Percentiles rank a stretch among this genome's conserved stretches.
Conservation (phyloP, 2,888 invertebrate genomes). For the Apocheima hispidaria region DNA sequence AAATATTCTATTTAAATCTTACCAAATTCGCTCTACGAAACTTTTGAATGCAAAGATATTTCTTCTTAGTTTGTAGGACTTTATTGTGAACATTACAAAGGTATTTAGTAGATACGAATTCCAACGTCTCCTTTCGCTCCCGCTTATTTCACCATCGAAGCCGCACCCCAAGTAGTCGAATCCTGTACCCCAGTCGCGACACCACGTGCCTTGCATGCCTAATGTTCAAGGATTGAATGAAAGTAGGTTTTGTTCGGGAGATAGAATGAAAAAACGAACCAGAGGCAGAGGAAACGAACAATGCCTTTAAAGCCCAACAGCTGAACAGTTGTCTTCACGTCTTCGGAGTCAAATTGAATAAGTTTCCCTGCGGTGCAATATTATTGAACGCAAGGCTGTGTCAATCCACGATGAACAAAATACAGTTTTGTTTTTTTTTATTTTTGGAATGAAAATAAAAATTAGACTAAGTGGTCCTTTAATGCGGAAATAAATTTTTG, state of each 20-base stretch:
- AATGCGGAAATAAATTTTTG: background rate
- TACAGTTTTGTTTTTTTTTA: conserved; percentile 14
- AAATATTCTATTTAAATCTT: too few species aligned
- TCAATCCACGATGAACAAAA: conserved; percentile 27
- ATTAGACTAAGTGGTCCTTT: background rate
- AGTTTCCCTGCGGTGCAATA: conserved; percentile 75
- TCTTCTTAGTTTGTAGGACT: background rate
- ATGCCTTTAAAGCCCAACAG: conserved; percentile 70
- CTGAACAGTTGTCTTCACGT: conserved; percentile 68
- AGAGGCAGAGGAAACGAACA: too few species aligned
- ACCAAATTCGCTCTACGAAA: too few species aligned
- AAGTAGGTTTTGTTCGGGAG: conserved; percentile 73
- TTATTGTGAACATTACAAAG: background rate
- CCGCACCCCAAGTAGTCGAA: conserved; percentile 5
- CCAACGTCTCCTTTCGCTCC: background rate
- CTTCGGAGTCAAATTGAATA: conserved; percentile 80
- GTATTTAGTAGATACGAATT: background rate
- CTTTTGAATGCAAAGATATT: background rate
- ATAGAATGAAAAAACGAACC: conserved; percentile 72
- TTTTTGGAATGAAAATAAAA: background rate
- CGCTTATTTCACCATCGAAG: conserved; percentile 12
- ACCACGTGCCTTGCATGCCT: conserved; percentile 77
- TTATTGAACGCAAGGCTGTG: conserved; percentile 49
- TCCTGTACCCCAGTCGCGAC: conserved; percentile 61
- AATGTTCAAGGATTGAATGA: conserved; percentile 76